These are phyloP conservation scores for Dascyllus trimaculatus DNA, from an alignment of 2,113 vertebrate genomes.

Conservation along the genomic window DNA sequence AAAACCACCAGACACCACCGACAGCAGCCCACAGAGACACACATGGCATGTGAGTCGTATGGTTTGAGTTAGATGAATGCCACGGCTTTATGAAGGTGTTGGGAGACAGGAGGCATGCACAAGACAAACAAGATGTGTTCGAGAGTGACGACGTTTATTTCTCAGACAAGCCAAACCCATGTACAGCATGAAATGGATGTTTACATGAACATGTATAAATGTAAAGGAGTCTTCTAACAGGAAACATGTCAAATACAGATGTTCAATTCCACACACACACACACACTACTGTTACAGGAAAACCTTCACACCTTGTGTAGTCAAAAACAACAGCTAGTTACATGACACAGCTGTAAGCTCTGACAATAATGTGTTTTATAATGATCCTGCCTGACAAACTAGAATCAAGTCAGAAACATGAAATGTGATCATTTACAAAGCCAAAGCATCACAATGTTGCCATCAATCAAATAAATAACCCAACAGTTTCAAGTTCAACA, in stretches of 20 bases:
- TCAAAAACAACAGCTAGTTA: neutral
- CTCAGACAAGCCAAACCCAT: slow-evolving; percentile 39
- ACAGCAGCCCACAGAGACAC: slow-evolving; percentile 4
- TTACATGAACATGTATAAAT: slow-evolving; percentile 25
- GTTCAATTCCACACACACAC: neutral
- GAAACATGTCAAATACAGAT: slow-evolving; percentile 19
- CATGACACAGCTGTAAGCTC: slow-evolving; percentile 16
- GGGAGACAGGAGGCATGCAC: slow-evolving; percentile 46
- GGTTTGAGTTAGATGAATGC: slow-evolving; percentile 1
- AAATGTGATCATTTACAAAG: neutral
- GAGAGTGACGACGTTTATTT: slow-evolving; percentile 49
- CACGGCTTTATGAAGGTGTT: slow-evolving; percentile 4
- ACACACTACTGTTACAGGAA: slow-evolving; percentile 8
- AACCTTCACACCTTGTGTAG: slow-evolving; percentile 1
- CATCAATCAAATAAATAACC: neutral
- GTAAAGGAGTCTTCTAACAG: slow-evolving; percentile 10
- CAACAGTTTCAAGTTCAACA: neutral
- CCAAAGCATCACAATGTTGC: neutral
- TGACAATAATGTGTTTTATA: neutral
- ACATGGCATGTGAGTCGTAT: neutral
- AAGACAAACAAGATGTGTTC: slow-evolving; percentile 32
- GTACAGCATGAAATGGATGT: slow-evolving; percentile 39
- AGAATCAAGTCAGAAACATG: neutral
- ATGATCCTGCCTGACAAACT: neutral
- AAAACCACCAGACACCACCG: neutral